Conservation (phyloP, 2,797 vertebrate species). For the Cheirogaleus major region DNA sequence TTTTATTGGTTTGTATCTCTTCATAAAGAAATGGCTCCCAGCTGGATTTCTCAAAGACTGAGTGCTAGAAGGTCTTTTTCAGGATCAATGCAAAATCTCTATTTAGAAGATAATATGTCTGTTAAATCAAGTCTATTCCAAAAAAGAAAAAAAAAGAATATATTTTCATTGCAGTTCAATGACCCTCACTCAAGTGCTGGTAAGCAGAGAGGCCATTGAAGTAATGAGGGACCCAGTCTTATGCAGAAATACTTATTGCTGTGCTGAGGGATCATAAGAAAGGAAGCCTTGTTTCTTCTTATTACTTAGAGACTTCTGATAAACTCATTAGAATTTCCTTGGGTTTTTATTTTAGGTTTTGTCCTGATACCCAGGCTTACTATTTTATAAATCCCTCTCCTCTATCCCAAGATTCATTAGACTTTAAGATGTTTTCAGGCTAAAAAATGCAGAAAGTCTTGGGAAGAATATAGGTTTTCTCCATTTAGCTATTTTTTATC, state of each 20-base stretch:
- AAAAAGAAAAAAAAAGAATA: background rate
- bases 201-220: background rate
- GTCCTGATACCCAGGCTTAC: background rate
- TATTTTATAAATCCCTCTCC: background rate
- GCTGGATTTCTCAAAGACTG: background rate
- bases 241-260: background rate
- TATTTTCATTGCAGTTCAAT: background rate
- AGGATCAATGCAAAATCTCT: background rate
- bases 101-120: background rate
- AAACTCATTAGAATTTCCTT: background rate
- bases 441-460: background rate
- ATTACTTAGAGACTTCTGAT: background rate
- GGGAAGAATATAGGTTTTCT: background rate
- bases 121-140: background rate
- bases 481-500: background rate
- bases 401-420: background rate
- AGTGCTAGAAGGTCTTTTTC: background rate
- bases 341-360: background rate
- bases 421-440: background rate
- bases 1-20: background rate
- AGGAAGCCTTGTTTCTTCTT: rapidly evolving
- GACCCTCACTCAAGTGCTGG: background rate
- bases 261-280: rapidly evolving
- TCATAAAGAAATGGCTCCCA: background rate
- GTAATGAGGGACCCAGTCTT: rapidly evolving